These are phyloP conservation scores for Pseudorhiza aurosa DNA, from an alignment of 30 jellyfish, hydroid and myxozoan genomes.

Conservation along the genomic window DNA sequence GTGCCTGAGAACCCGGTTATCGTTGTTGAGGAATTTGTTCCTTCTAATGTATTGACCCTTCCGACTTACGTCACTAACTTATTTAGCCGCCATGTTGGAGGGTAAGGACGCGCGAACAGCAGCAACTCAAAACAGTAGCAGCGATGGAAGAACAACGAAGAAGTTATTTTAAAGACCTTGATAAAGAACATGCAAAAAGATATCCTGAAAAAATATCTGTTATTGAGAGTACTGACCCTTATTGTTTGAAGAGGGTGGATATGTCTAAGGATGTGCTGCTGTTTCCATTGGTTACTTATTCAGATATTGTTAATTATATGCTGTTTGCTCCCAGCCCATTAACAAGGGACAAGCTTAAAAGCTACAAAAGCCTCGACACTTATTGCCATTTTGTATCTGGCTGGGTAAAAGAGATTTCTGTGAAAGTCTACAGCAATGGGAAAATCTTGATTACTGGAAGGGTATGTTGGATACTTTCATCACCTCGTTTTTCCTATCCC, in stretches of 20 bases:
- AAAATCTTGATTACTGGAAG: neutral
- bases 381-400: slow-evolving; percentile 8
- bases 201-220: neutral
- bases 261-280: neutral
- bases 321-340: slow-evolving; percentile 1
- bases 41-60: neutral
- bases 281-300: neutral
- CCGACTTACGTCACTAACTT: neutral
- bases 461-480: too few relatives aligned
- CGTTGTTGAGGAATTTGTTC: too few relatives aligned
- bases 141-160: neutral
- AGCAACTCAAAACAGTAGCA: neutral
- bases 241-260: neutral
- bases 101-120: neutral
- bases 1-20: too few relatives aligned
- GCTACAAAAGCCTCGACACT: slow-evolving; percentile 1
- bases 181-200: too few relatives aligned
- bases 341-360: neutral
- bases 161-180: slow-evolving; percentile 9
- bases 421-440: neutral
- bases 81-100: neutral
- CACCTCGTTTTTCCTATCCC: too few relatives aligned
- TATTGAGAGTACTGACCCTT: slow-evolving; percentile 4
- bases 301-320: slow-evolving; percentile 5
- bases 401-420: neutral